These are phyloP conservation scores for Meiosimyza decipiens DNA, from an alignment of 2,888 invertebrate genomes.

Conservation along the genomic window DNA sequence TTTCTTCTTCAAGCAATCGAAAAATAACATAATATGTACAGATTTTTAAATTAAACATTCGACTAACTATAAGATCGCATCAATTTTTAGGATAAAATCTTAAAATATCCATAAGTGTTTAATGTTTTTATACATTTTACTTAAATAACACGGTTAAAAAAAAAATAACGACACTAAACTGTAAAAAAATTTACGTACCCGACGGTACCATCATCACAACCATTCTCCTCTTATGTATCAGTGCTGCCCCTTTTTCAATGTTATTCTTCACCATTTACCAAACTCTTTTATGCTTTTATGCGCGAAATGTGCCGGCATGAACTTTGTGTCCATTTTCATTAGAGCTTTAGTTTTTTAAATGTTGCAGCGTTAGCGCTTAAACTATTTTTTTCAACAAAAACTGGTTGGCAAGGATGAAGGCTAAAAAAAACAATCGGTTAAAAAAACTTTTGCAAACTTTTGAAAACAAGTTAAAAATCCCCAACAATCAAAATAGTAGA, in stretches of 20 bases:
- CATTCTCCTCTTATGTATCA: too few species aligned
- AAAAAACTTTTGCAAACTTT: constrained; percentile 20
- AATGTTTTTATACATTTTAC: too few species aligned
- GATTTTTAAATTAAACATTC: too few species aligned
- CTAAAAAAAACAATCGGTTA: constrained; percentile 7
- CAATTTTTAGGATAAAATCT: too few species aligned
- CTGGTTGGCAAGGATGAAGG: neutral
- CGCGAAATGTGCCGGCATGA: neutral
- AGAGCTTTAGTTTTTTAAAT: constrained; percentile 4
- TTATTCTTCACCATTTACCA: neutral
- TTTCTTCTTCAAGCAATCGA: too few species aligned
- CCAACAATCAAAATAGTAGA: constrained; percentile 11
- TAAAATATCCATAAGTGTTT: too few species aligned
- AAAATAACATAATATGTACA: too few species aligned
- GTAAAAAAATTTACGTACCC: too few species aligned
- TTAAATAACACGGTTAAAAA: too few species aligned
- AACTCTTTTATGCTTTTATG: neutral
- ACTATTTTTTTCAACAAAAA: neutral
- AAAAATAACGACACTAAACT: too few species aligned
- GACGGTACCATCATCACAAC: too few species aligned
- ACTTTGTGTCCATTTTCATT: constrained; percentile 22
- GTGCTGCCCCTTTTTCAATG: neutral
- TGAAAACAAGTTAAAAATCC: constrained; percentile 31
- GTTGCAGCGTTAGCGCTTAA: constrained; percentile 17
- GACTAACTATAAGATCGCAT: too few species aligned